phyloP scores from a whole-genome alignment of 2,888 invertebrate species.

The Lissocephala sabroskyi region DNA sequence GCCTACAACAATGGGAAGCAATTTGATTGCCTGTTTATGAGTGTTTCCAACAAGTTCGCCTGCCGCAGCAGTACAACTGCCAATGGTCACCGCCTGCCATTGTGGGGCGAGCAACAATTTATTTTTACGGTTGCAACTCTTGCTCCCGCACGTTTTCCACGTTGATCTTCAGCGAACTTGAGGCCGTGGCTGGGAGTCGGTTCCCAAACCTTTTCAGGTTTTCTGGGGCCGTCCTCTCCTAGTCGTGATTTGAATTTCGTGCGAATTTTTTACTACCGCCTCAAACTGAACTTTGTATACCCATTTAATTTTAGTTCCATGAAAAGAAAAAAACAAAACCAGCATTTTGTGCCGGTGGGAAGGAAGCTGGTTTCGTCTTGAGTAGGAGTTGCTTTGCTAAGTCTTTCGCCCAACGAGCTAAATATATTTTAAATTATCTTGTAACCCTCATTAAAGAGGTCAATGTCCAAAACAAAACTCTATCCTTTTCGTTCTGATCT shows the following conservation, averaged over 20 bases:
- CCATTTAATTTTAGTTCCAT: conserved; percentile 55
- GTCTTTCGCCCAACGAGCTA: conserved; percentile 29
- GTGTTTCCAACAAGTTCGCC: conserved; percentile 25
- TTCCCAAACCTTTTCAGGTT: not conserved
- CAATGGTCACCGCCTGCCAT: too few relatives aligned
- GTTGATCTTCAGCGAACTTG: conserved; percentile 65
- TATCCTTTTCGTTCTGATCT: not conserved
- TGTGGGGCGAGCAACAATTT: conserved; percentile 22
- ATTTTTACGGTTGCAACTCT: conserved; percentile 18
- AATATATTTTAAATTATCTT: conserved; percentile 37
- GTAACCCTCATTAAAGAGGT: conserved; percentile 50
- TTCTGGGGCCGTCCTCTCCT: conserved; percentile 23
- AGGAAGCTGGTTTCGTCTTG: too few relatives aligned
- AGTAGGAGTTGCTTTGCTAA: too few relatives aligned
- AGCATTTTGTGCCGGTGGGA: conserved; percentile 11
- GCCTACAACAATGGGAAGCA: conserved; percentile 12
- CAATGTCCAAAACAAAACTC: conserved; percentile 37
- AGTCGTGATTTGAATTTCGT: conserved; percentile 63
- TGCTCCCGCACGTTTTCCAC: conserved; percentile 66
- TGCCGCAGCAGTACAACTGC: conserved; percentile 17
- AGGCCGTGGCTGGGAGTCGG: conserved; percentile 43
- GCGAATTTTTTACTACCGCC: conserved; percentile 42
- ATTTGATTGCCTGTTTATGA: conserved; percentile 44
- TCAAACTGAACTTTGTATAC: conserved; percentile 53
- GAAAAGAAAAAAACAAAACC: conserved; percentile 10